A percentile compares a stretch with the other conserved stretches of the same genome.
phyloP scores from a whole-genome alignment of 2,888 invertebrate species.

The Herminia tarsipennalis region DNA sequence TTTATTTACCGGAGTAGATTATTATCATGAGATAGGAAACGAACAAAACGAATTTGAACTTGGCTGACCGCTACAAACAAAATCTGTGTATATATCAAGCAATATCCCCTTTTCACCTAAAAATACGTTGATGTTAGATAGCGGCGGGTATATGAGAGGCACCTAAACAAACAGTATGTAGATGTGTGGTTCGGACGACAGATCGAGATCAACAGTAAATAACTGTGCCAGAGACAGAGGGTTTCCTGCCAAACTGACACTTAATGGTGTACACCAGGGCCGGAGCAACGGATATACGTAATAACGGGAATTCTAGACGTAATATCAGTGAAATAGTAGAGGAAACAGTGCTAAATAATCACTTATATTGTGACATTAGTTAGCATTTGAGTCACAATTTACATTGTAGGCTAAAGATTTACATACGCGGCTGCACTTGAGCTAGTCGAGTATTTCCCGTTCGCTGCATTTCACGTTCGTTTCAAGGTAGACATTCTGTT shows the following conservation, averaged over 20 bases:
- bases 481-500: too few relatives aligned
- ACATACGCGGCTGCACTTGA: too few relatives aligned
- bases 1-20: too few relatives aligned
- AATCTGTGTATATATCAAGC: background rate
- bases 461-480: too few relatives aligned
- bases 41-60: too few relatives aligned
- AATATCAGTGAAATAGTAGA: constrained; percentile 15
- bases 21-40: too few relatives aligned
- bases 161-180: constrained; percentile 52
- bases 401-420: too few relatives aligned
- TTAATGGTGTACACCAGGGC: constrained; percentile 57
- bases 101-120: constrained; percentile 6
- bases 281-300: constrained; percentile 29
- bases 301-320: constrained; percentile 22
- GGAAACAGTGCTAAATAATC: constrained; percentile 5
- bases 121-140: constrained; percentile 12
- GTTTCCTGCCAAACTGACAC: constrained; percentile 76
- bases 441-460: too few relatives aligned
- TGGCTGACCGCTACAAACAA: background rate
- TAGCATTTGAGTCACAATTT: background rate
- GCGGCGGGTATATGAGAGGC: constrained; percentile 11
- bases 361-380: constrained; percentile 2
- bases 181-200: constrained; percentile 51
- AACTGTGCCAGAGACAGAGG: constrained; percentile 73
- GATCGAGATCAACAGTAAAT: constrained; percentile 80